Conservation (phyloP, 2,888 invertebrate species). For the Rugalucina vietnamica region DNA sequence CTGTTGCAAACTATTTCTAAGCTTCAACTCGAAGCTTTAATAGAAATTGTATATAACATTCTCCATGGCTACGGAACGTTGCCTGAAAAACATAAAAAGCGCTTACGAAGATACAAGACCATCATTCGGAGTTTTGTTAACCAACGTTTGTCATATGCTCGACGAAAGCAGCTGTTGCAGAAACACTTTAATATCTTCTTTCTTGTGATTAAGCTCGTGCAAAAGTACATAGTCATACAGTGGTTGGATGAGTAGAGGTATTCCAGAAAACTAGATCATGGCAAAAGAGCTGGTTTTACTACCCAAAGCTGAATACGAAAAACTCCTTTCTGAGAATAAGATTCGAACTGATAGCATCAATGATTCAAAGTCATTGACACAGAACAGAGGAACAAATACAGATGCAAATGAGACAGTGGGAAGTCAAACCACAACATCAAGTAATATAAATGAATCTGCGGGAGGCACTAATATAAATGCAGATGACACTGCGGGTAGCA, state of each 20-base stretch:
- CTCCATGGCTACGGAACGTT: constrained; percentile 8
- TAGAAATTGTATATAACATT: constrained; percentile 12
- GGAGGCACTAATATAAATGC: too few relatives aligned
- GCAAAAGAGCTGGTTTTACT: constrained; percentile 5
- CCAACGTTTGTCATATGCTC: not conserved
- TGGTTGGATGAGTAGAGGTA: not conserved
- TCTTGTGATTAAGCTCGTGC: not conserved
- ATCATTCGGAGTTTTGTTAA: constrained; percentile 11
- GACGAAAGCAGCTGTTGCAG: not conserved
- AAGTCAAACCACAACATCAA: too few relatives aligned
- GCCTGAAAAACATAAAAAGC: not conserved
- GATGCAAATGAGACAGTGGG: too few relatives aligned
- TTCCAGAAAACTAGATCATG: not conserved
- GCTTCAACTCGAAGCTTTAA: not conserved
- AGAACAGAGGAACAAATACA: too few relatives aligned
- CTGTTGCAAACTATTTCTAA: constrained; percentile 13
- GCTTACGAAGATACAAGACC: not conserved
- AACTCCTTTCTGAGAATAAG: not conserved
- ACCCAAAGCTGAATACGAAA: constrained; percentile 5
- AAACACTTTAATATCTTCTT: not conserved
- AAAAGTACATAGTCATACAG: constrained; percentile 2
- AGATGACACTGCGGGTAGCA: too few relatives aligned
- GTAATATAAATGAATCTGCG: too few relatives aligned
- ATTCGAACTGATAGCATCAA: too few relatives aligned
- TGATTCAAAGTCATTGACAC: too few relatives aligned